Conservation (phyloP, 2,113 vertebrate species). For the Ovibos moschatus region DNA sequence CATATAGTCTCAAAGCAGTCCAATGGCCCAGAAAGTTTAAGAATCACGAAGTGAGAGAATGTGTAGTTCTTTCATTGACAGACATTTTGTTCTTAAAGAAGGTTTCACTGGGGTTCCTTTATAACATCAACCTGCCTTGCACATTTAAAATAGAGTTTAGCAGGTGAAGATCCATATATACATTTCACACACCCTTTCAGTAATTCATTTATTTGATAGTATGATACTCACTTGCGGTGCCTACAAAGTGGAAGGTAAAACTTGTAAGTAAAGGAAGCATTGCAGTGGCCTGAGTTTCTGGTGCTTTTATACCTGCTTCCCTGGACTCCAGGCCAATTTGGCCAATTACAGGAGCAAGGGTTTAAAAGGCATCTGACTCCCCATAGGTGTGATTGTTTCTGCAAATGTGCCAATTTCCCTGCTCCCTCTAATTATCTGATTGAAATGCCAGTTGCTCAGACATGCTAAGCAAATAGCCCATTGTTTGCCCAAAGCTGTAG, state of each 20-base stretch:
- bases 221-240: background rate
- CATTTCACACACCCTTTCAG: background rate
- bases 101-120: background rate
- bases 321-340: background rate
- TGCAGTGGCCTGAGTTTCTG: background rate
- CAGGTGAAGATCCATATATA: background rate
- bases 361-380: slow-evolving; percentile 5
- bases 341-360: background rate
- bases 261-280: background rate
- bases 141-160: background rate
- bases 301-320: background rate
- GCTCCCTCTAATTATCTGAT: slow-evolving; percentile 18
- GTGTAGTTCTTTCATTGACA: background rate
- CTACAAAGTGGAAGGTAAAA: background rate
- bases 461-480: background rate
- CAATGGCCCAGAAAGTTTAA: background rate
- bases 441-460: background rate
- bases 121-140: background rate
- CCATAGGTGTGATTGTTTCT: slow-evolving; percentile 27
- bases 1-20: background rate
- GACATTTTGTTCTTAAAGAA: background rate
- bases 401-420: background rate
- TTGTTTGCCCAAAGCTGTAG: background rate
- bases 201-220: background rate
- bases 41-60: background rate